These are phyloP conservation scores for Salvelinus namaycush DNA, from an alignment of 2,113 vertebrate genomes.

Conservation along the genomic window DNA sequence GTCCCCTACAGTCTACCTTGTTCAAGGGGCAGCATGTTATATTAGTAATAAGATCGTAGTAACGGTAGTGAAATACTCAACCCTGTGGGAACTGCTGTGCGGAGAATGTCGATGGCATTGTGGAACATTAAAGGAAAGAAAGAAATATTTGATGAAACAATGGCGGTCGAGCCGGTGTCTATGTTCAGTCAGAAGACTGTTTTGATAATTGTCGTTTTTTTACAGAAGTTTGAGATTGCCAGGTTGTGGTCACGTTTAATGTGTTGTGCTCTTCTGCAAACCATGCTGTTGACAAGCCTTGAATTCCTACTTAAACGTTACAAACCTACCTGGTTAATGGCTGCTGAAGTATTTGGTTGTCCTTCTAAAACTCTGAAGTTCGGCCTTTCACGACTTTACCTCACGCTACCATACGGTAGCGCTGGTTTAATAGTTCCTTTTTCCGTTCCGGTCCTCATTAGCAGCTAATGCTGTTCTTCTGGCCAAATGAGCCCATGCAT, in stretches of 20 bases:
- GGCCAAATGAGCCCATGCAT: constrained; percentile 65
- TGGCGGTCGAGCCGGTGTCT: background rate
- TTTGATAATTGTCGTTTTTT: background rate
- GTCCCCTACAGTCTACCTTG: constrained; percentile 23
- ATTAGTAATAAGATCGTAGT: constrained; percentile 23
- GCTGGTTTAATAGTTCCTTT: background rate
- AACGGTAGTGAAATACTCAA: constrained; percentile 21
- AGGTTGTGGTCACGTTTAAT: background rate
- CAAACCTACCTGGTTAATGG: background rate
- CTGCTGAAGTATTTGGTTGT: background rate
- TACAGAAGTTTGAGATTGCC: background rate
- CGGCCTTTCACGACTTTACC: too few species aligned
- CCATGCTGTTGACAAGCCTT: background rate
- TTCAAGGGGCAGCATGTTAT: constrained; percentile 32
- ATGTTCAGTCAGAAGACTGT: background rate
- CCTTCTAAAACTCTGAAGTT: background rate
- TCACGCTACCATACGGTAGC: background rate
- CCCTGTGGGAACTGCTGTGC: constrained; percentile 1
- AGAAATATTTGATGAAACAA: background rate
- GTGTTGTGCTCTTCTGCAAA: background rate
- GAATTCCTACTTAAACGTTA: background rate
- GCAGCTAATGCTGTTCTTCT: constrained; percentile 63
- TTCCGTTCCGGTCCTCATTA: constrained; percentile 21
- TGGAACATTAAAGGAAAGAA: background rate
- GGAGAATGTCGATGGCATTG: constrained; percentile 18